These are phyloP conservation scores for Boloria selene DNA, from an alignment of 2,888 invertebrate species.

Conservation along the genomic window DNA sequence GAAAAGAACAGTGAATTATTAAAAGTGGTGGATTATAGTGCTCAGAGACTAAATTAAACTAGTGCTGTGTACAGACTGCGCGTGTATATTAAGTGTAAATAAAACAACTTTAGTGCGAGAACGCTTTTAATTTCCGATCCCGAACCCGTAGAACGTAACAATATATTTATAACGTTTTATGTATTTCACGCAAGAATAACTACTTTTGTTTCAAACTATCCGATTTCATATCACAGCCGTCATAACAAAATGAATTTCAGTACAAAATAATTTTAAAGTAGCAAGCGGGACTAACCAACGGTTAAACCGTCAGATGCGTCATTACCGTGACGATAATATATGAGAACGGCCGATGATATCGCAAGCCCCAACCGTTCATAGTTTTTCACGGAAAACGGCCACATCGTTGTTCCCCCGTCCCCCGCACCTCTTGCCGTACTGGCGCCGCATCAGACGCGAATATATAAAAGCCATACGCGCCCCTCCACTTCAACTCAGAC, in stretches of 20 bases:
- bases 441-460: conserved; percentile 68
- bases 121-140: no score
- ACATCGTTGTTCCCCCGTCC: conserved; percentile 57
- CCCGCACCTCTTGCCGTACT: conserved; percentile 49
- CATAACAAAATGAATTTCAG: conserved; percentile 40
- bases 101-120: no score
- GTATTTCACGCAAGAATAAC: conserved; percentile 47
- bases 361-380: conserved; percentile 58
- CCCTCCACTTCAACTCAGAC: conserved; percentile 80
- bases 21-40: no score
- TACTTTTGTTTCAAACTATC: conserved; percentile 18
- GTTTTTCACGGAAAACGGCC: conserved; percentile 80
- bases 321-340: conserved; percentile 57
- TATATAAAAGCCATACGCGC: conserved; percentile 75
- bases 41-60: no score
- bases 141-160: no score
- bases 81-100: no score
- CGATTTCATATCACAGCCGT: conserved; percentile 59
- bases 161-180: neutral
- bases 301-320: conserved; percentile 68
- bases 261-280: conserved; percentile 46
- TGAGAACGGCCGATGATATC: conserved; percentile 61
- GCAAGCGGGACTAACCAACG: conserved; percentile 64
- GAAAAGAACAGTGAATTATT: no score
- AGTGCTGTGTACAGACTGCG: no score